Conservation (phyloP, 2,888 invertebrate genomes). For the Hesperia comma region DNA sequence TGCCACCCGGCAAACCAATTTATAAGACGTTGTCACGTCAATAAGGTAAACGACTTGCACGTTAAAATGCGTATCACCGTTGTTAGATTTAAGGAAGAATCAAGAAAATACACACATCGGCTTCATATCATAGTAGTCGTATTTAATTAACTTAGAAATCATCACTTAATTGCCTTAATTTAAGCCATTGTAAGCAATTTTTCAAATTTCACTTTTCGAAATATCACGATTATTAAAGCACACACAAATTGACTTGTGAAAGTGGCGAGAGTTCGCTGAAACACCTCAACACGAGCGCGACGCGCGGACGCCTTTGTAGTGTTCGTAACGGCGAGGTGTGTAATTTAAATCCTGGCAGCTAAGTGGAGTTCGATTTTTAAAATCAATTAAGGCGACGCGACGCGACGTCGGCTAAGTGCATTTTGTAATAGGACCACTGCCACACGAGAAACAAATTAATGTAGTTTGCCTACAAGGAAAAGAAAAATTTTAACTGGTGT, state of each 20-base stretch:
- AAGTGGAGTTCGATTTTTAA: slow-evolving; percentile 31
- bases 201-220: background rate
- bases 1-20: no score
- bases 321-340: slow-evolving; percentile 1
- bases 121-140: no score
- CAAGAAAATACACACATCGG: no score
- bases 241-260: slow-evolving; percentile 15
- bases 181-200: background rate
- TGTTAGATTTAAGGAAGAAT: no score
- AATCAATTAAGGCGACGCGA: slow-evolving; percentile 23
- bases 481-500: no score
- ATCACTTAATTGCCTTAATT: no score
- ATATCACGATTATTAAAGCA: slow-evolving; percentile 2
- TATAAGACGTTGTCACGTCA: no score
- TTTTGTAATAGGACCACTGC: slow-evolving; percentile 8
- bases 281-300: slow-evolving; percentile 8
- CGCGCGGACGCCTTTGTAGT: background rate
- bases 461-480: background rate
- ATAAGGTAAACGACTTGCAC: no score
- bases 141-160: no score
- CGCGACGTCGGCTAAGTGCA: slow-evolving; percentile 11
- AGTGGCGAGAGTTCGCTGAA: slow-evolving; percentile 24
- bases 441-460: slow-evolving; percentile 5
- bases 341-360: slow-evolving; percentile 23
- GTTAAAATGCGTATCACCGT: no score